Base-by-base conservation (phyloP, 2,888 invertebrate genomes). In the Ashinkailepas kermadecensis region DNA sequence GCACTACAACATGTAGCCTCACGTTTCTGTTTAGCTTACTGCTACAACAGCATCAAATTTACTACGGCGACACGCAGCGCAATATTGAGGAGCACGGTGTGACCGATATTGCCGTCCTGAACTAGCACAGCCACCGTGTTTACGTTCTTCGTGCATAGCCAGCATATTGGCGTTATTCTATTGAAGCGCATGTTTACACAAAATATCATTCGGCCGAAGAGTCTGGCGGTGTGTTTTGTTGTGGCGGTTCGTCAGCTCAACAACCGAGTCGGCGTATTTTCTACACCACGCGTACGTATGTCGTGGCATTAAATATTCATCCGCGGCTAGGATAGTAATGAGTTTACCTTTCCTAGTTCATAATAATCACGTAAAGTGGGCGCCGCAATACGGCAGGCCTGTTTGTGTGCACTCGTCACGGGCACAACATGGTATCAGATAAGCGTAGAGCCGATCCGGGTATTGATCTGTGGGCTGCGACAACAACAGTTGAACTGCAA, bases 381-480 rank as follows among this genome's bases (percentile, higher is more conserved):
- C 15, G 70, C 70, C 6, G 70, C 15, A 23, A 10, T 70, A 39
- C 70, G 62, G 62, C 18, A 4, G 39, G 70, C 39, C 70, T 39
- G 70, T 15, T 62, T 39, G 70, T 13, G 12, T 10, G 25, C 39
- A 70, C 70, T 70, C 23, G 39, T 39, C 39, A 39, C 70, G 70
- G 39, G 39, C 70, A 70, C 70, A 70, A 70, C 70, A 70, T 39
- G 39, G 70, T 15, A 70, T 70, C 70, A 39, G 70, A 70, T 70
- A 70, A 70, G 70, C 70, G 39, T 12, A 13, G 15, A 25, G 15
- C 70, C 67, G 15, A 70, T 70, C 70, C 10, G 12, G 10, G 25
- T 39, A 70, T 70, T 39, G 70, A 70, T 70, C 70, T 4, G 13
- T 3, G 7, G 39, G 39, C 70, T 70, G 39, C 70, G 15, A 15